Evolutionary conservation across 2,888 invertebrate genomes (phyloP).

Genomic region (Allygus modestus): DNA sequence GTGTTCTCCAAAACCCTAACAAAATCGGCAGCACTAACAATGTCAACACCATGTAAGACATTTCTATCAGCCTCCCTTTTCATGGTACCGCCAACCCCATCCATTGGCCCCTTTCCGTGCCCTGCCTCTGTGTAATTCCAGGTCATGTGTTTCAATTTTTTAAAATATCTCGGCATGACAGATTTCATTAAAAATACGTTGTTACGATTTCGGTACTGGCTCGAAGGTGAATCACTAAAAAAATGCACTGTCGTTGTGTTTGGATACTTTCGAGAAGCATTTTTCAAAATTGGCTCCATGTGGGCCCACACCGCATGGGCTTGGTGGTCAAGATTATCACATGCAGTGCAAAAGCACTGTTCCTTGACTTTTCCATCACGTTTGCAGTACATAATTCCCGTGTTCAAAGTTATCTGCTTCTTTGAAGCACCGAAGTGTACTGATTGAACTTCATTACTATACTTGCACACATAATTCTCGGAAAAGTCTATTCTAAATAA

Average conservation of each 20-base stretch:
- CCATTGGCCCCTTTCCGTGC: too few species aligned
- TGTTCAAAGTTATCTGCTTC: neutral
- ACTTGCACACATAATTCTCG: slow-evolving; percentile 25
- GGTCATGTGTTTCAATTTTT: neutral
- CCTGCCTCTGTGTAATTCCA: neutral
- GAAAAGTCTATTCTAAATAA: slow-evolving; percentile 33
- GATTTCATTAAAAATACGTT: neutral
- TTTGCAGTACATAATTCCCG: neutral
- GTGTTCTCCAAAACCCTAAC: too few species aligned
- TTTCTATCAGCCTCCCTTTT: too few species aligned
- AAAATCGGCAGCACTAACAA: too few species aligned
- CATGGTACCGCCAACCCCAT: too few species aligned
- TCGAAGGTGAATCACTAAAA: neutral
- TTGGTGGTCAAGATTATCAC: slow-evolving; percentile 9
- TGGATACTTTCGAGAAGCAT: neutral
- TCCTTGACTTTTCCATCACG: neutral
- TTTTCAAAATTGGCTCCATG: neutral
- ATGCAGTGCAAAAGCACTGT: neutral
- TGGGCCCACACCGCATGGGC: slow-evolving; percentile 11
- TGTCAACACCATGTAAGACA: too few species aligned
- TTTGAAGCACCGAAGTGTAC: slow-evolving; percentile 2
- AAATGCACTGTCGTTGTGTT: neutral
- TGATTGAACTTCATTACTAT: neutral
- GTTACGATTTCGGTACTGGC: neutral
- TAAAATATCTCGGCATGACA: neutral